phyloP scores from a whole-genome alignment of 2,113 vertebrate species.

The Ceyx cyanopectus region DNA sequence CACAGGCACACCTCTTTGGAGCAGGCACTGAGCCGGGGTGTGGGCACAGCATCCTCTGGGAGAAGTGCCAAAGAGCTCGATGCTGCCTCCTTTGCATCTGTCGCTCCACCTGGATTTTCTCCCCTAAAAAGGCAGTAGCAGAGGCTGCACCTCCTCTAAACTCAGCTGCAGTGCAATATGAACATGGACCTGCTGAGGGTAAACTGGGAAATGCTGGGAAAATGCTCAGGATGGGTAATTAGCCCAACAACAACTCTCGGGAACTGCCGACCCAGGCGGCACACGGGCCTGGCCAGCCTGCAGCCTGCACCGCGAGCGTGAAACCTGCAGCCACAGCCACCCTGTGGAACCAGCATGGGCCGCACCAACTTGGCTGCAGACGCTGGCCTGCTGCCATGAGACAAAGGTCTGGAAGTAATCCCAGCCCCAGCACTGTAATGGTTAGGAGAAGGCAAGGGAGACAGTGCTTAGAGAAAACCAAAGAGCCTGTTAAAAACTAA shows the following conservation, averaged over 20 bases:
- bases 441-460: neutral
- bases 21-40: rapidly evolving
- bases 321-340: neutral
- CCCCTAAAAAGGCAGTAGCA: rapidly evolving
- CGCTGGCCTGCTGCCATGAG: neutral
- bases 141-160: neutral
- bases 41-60: neutral
- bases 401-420: neutral
- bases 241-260: neutral
- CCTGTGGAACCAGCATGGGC: neutral
- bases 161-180: neutral
- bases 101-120: rapidly evolving
- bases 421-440: neutral
- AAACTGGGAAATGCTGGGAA: neutral
- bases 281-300: rapidly evolving
- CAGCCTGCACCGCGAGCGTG: rapidly evolving
- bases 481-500: neutral
- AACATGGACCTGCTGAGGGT: rapidly evolving
- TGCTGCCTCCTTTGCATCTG: neutral
- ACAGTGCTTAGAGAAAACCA: neutral
- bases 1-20: neutral
- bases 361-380: neutral
- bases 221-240: neutral
- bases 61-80: neutral
- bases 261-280: rapidly evolving